Percentiles rank a stretch among this genome's conserved stretches.
Evolutionary conservation across 1,140 invertebrate species (phyloP).

Genomic region (Temnothorax longispinosus): DNA sequence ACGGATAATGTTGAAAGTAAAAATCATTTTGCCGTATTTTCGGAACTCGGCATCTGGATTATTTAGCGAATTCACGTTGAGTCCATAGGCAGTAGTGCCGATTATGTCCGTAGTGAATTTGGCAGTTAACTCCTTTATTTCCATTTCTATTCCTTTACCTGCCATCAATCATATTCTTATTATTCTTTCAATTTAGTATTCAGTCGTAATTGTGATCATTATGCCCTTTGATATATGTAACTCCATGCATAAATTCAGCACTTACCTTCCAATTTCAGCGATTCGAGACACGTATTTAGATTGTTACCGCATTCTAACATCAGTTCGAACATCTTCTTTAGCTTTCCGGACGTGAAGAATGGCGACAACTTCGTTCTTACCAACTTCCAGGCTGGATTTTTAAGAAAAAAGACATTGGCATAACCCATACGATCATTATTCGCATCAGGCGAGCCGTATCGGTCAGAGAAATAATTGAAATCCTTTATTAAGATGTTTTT

Average conservation of each 20-base stretch:
- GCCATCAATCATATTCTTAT: neutral
- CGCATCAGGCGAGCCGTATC: conserved; percentile 64
- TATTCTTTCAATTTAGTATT: neutral
- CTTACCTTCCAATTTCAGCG: conserved; percentile 66
- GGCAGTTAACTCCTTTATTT: conserved; percentile 83
- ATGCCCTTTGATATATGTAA: neutral
- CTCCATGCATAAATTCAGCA: neutral
- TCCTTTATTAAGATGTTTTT: conserved; percentile 85
- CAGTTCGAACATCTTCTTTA: conserved; percentile 83
- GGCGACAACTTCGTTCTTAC: conserved; percentile 82
- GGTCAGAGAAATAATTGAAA: conserved; percentile 83
- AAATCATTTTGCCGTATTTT: conserved; percentile 73
- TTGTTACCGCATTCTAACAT: conserved; percentile 81
- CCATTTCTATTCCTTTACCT: conserved; percentile 71
- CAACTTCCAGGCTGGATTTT: conserved; percentile 81
- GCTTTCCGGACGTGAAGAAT: conserved; percentile 81
- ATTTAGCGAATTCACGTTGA: conserved; percentile 86
- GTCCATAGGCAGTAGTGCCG: conserved; percentile 87
- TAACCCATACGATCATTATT: conserved; percentile 70
- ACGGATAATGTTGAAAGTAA: conserved; percentile 70
- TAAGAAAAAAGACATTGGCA: conserved; percentile 77
- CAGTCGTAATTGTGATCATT: neutral
- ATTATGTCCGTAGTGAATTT: conserved; percentile 88
- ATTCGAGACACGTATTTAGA: conserved; percentile 78
- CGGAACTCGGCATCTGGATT: conserved; percentile 83